These are phyloP conservation scores for Aurelia coerulea DNA, from an alignment of 30 jellyfish, hydroid and myxozoan genomes.

Conservation along the genomic window DNA sequence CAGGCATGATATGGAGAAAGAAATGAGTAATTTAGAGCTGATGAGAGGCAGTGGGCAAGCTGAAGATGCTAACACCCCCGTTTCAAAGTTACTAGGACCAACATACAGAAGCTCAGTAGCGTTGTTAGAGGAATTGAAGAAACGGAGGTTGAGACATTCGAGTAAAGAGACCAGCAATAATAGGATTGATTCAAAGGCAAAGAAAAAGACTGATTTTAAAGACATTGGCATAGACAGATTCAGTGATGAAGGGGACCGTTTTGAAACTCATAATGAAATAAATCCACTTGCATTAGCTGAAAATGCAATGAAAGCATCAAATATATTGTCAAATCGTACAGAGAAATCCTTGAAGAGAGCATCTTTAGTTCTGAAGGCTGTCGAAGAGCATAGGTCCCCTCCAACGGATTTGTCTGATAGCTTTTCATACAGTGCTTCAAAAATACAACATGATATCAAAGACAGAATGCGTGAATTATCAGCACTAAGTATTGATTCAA, in stretches of 20 bases:
- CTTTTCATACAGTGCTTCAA: background rate
- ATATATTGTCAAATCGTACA: constrained; percentile 41
- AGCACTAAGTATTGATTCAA: background rate
- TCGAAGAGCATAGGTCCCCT: constrained; percentile 59
- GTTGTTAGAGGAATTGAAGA: constrained; percentile 55
- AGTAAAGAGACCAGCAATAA: too few species aligned
- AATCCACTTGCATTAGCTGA: constrained; percentile 56
- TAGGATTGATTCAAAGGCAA: too few species aligned
- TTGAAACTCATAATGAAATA: background rate
- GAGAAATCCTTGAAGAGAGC: constrained; percentile 71
- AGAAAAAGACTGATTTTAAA: too few species aligned
- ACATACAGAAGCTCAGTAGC: constrained; percentile 67
- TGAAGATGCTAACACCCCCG: constrained; percentile 30
- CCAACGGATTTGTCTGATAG: constrained; percentile 33
- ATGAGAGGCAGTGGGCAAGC: too few species aligned
- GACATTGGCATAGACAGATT: too few species aligned
- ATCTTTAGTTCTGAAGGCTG: constrained; percentile 52
- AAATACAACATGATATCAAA: background rate
- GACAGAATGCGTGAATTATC: constrained; percentile 18
- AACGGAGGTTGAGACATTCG: constrained; percentile 15
- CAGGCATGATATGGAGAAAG: too few species aligned
- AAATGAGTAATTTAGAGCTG: too few species aligned
- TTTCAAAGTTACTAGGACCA: constrained; percentile 65
- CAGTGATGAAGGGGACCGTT: background rate
- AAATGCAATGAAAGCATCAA: constrained; percentile 65